Conservation (phyloP, 2,113 vertebrate species). For the Pygoscelis adeliae region DNA sequence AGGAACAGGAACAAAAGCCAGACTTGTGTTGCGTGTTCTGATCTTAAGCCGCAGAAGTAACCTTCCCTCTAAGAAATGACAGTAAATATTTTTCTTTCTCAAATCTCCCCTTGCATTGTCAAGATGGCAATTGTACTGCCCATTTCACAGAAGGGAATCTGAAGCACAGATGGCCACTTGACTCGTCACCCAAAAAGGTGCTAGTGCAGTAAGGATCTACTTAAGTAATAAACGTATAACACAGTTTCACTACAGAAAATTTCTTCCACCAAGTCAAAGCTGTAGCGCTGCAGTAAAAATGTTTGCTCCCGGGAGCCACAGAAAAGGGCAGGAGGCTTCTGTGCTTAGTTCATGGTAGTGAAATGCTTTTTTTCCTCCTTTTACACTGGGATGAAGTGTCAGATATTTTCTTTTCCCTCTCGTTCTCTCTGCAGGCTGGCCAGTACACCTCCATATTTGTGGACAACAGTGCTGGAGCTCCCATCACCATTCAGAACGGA, state of each 20-base stretch:
- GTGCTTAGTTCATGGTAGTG: background rate
- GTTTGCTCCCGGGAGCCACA: background rate
- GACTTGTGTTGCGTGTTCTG: background rate
- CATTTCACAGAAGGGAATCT: background rate
- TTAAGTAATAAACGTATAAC: background rate
- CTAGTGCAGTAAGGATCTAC: background rate
- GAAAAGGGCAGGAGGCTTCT: background rate
- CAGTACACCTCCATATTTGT: conserved; percentile 95
- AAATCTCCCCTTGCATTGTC: background rate
- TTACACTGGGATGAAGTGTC: background rate
- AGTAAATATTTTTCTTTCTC: background rate
- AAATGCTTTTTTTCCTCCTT: background rate
- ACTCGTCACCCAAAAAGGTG: background rate
- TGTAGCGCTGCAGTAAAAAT: background rate
- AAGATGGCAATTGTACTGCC: background rate
- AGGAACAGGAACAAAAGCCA: background rate
- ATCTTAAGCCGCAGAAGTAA: background rate
- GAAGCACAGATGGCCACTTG: background rate
- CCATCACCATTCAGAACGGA: conserved; percentile 87
- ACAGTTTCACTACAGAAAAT: background rate
- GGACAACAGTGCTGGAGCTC: conserved; percentile 87
- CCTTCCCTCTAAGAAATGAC: background rate
- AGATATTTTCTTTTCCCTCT: background rate
- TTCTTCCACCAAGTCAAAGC: background rate
- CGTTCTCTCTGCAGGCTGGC: conserved; percentile 75